Base-by-base conservation (phyloP, 2,113 vertebrate genomes). In the Ptilorrhoa leucosticta region DNA sequence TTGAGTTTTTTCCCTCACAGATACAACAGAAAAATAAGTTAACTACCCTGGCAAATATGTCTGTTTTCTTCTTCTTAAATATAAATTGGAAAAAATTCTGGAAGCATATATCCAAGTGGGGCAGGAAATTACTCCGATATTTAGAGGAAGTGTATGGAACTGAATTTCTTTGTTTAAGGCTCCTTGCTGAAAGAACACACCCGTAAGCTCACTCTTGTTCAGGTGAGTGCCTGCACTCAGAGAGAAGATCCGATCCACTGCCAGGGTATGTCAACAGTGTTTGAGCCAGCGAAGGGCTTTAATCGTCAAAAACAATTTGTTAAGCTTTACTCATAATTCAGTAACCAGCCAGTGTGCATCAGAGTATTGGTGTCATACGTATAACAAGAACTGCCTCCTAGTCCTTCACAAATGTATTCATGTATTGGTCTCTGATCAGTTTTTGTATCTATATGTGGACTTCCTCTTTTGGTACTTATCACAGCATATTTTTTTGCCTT, bases 201-300 rank as follows among this genome's bases (percentile, higher is more conserved):
- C 20, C 1, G 1, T 23, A 8, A 84, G 17, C 4, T 6, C 11
- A 4, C 14, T 21, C 23, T 26, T 5, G 1, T 57, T 87, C 35
- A 71, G 13, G 18, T 48, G n/a, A 35, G 20, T 21, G 13, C 3
- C 37, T 37, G 12, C 13, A 15, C 26, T 40, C 19, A 23, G 10
- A 26, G 8, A 47, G 13, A 33, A 56, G 13, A 20, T 79, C 23
- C 60, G 33, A 88, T 58, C 57, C 64, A 24, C 13, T 57, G 16
- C 58, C 47, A 51, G 22, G 18, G 10, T 47, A 60, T 0, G 1
- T 2, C 1, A 12, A 57, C 8, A 58, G 20, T 3, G 1, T 64
- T 64, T 72, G 21, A 58, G n/a, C 28, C 48, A 76, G 37, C 13
- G 3, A 70, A 66, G 9, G 15, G 28, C 6, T 92, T 61, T 48